A percentile compares a stretch with the other conserved stretches of the same genome.
phyloP scores from a whole-genome alignment of 2,797 vertebrate species.

The Amblyraja radiata region DNA sequence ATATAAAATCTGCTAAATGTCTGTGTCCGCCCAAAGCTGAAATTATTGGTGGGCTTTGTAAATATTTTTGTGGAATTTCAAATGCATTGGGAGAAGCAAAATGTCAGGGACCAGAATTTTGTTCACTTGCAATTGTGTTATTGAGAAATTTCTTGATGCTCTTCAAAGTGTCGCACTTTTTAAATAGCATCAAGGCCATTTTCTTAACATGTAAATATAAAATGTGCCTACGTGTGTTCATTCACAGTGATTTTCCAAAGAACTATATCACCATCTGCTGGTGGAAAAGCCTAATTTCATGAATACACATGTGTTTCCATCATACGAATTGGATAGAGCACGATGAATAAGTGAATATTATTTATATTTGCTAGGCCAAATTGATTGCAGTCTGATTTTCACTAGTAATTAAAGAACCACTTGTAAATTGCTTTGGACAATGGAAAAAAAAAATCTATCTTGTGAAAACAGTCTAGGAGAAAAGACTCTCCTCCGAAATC shows the following conservation, averaged over 20 bases:
- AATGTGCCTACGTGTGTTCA: background rate
- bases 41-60: background rate
- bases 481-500: too few species aligned
- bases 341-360: too few species aligned
- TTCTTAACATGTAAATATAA: background rate
- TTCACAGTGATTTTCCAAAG: background rate
- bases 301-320: background rate
- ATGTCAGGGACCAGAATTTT: background rate
- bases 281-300: background rate
- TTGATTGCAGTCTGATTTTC: too few species aligned
- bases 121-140: background rate
- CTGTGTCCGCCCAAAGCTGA: background rate
- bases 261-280: slow-evolving; percentile 5
- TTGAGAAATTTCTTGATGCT: background rate
- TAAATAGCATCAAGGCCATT: background rate
- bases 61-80: background rate
- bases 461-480: too few species aligned
- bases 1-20: background rate
- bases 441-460: too few species aligned
- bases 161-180: background rate
- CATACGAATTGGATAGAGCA: too few species aligned
- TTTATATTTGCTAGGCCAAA: too few species aligned
- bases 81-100: background rate
- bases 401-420: too few species aligned
- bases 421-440: too few species aligned